phyloP scores from a whole-genome alignment of 2,797 vertebrate genomes.

The Poeciliopsis presidionis region DNA sequence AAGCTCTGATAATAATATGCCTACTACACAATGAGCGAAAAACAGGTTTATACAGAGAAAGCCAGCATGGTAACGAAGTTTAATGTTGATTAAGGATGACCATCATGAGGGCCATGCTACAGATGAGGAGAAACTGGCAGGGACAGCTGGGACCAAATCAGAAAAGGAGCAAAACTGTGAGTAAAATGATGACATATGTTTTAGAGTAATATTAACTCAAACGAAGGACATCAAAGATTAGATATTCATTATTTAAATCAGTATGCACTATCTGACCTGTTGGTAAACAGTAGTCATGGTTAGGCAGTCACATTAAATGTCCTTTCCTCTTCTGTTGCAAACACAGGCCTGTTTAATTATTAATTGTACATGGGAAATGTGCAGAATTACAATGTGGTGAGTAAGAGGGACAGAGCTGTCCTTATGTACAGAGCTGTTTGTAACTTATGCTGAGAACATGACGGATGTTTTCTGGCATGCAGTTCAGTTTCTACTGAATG shows the following conservation, averaged over 20 bases:
- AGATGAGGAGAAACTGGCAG: constrained; percentile 93
- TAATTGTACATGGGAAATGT: constrained; percentile 31
- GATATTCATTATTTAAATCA: constrained; percentile 40
- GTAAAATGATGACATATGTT: constrained; percentile 25
- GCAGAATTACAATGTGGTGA: constrained; percentile 17
- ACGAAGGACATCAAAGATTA: constrained; percentile 11
- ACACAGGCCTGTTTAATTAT: constrained; percentile 27
- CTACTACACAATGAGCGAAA: not conserved
- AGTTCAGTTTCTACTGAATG: not conserved
- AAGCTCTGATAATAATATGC: constrained; percentile 14
- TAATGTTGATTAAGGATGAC: constrained; percentile 74
- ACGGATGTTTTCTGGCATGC: not conserved
- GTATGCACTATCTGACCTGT: constrained; percentile 19
- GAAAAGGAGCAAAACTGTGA: constrained; percentile 77
- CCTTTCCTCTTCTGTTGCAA: constrained; percentile 15
- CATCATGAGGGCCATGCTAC: constrained; percentile 86
- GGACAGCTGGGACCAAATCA: constrained; percentile 73
- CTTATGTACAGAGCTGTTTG: not conserved
- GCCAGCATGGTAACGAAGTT: constrained; percentile 1
- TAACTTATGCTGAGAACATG: not conserved
- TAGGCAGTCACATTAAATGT: constrained; percentile 43
- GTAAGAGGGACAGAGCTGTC: not conserved
- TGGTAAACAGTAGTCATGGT: constrained; percentile 32
- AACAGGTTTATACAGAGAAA: not conserved
- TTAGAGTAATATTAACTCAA: constrained; percentile 6